Evolutionary conservation across 2,888 invertebrate species (phyloP).

Genomic region (Panzeria rudis): DNA sequence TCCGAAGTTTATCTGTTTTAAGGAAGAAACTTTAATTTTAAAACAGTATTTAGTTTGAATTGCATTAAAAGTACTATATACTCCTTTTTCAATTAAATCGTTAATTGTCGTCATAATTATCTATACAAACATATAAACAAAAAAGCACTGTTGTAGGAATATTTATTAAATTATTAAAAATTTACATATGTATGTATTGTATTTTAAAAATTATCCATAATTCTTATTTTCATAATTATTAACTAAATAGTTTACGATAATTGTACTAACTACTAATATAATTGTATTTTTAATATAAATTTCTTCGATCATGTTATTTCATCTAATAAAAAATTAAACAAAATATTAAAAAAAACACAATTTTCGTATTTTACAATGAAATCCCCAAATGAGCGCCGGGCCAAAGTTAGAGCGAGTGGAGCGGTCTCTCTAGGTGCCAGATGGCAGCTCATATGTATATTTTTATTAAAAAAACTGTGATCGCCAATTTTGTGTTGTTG

Average conservation of each 20-base stretch:
- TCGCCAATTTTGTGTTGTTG: no score
- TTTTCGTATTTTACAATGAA: background rate
- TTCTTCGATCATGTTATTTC: conserved; percentile 66
- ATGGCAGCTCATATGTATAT: no score
- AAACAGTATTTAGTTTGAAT: conserved; percentile 24
- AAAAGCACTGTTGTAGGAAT: conserved; percentile 52
- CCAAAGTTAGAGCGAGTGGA: no score
- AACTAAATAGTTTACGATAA: conserved; percentile 57
- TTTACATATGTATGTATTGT: conserved; percentile 55
- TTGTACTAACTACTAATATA: conserved; percentile 62
- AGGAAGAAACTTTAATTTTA: background rate
- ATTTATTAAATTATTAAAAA: conserved; percentile 53
- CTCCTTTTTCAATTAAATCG: conserved; percentile 31
- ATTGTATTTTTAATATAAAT: conserved; percentile 64
- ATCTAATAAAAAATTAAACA: conserved; percentile 54
- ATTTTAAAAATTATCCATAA: conserved; percentile 50
- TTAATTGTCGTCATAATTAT: conserved; percentile 44
- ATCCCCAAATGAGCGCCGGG: no score
- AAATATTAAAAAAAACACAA: background rate
- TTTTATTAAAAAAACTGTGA: no score
- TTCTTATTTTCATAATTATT: conserved; percentile 57
- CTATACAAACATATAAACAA: conserved; percentile 7
- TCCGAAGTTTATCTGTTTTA: background rate
- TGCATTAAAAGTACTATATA: conserved; percentile 32
- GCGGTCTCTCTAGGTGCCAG: no score